Conservation (phyloP, 2,113 vertebrate species). For the Mixornis gularis region DNA sequence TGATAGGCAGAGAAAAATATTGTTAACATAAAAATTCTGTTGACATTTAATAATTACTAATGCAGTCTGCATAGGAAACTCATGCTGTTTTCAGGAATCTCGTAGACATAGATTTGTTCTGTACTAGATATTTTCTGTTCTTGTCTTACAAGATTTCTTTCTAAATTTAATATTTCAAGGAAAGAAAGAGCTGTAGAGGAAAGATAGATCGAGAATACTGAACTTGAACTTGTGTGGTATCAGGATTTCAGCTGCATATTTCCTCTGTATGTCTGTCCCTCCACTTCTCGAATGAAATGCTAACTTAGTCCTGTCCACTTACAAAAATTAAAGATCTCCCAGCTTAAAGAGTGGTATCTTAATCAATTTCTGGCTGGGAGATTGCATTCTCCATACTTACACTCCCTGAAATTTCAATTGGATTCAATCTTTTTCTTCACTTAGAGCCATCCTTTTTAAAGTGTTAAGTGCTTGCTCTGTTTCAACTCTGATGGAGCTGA, state of each 20-base stretch:
- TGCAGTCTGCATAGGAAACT: neutral
- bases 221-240: neutral
- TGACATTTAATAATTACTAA: neutral
- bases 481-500: neutral
- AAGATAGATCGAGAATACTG: neutral
- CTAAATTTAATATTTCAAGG: neutral
- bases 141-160: neutral
- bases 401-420: conserved; percentile 3
- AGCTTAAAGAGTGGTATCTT: neutral
- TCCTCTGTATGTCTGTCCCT: neutral
- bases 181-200: neutral
- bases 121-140: neutral
- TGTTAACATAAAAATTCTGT: neutral
- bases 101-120: neutral
- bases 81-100: neutral
- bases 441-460: neutral
- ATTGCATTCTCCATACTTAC: neutral
- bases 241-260: neutral
- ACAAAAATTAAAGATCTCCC: neutral
- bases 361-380: neutral
- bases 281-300: neutral
- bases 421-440: neutral
- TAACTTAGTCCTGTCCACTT: neutral
- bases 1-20: neutral
- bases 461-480: neutral